Conservation (phyloP, 1,140 invertebrate species). For the Centruroides vittatus region DNA sequence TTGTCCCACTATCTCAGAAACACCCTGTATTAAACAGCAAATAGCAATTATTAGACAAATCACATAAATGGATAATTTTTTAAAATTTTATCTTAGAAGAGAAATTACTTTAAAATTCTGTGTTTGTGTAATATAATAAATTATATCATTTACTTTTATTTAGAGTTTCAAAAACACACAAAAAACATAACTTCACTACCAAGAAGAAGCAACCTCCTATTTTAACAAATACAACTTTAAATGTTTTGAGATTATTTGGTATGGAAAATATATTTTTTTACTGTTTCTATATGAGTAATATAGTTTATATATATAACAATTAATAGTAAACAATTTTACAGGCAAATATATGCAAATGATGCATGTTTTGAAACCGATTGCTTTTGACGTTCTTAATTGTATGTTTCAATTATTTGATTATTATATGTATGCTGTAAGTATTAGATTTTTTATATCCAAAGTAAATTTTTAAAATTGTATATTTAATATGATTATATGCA, state of each 20-base stretch:
- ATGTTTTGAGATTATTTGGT: slow-evolving; percentile 82
- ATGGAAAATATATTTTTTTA: slow-evolving; percentile 26
- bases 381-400: slow-evolving; percentile 73
- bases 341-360: slow-evolving; percentile 74
- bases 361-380: slow-evolving; percentile 72
- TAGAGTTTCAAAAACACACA: background rate
- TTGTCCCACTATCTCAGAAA: too few species aligned
- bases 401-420: slow-evolving; percentile 93
- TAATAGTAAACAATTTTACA: slow-evolving; percentile 3
- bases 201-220: slow-evolving; percentile 30
- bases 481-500: too few species aligned
- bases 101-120: too few species aligned
- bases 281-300: too few species aligned
- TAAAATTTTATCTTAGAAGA: too few species aligned
- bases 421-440: slow-evolving; percentile 63
- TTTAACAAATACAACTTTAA: slow-evolving; percentile 84
- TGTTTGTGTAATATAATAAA: too few species aligned
- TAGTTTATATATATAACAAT: too few species aligned
- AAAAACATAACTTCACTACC: background rate
- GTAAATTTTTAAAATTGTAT: too few species aligned
- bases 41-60: too few species aligned
- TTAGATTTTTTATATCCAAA: background rate
- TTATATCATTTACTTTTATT: too few species aligned
- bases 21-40: too few species aligned
- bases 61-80: too few species aligned